phyloP scores from a whole-genome alignment of 2,797 vertebrate species.

The Luscinia luscinia region DNA sequence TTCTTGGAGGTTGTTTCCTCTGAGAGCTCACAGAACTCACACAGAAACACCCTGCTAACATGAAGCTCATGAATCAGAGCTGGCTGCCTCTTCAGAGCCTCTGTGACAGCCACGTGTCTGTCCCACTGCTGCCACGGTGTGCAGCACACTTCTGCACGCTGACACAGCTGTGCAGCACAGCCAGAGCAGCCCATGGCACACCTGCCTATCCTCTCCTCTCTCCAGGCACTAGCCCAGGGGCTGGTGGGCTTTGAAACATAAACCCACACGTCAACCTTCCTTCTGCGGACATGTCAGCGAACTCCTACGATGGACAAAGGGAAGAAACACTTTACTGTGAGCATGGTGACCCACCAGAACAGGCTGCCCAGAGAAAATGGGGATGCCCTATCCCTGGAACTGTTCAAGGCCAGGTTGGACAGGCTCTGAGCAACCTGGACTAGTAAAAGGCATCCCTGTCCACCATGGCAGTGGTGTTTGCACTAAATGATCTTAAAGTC shows the following conservation, averaged over 20 bases:
- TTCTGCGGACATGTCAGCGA: rapidly evolving
- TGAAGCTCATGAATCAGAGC: neutral
- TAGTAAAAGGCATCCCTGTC: neutral
- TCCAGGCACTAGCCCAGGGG: neutral
- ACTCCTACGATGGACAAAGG: neutral
- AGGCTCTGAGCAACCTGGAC: neutral
- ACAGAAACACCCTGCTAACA: neutral
- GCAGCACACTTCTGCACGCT: rapidly evolving
- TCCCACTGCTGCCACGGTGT: rapidly evolving
- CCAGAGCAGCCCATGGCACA: rapidly evolving
- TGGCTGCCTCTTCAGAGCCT: too few relatives aligned
- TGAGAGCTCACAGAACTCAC: neutral
- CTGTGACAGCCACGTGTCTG: neutral
- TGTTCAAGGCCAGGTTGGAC: neutral
- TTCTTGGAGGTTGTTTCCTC: neutral
- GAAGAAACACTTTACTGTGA: neutral
- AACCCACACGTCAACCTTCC: neutral
- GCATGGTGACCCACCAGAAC: neutral
- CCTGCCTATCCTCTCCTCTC: neutral
- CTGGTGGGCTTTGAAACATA: neutral
- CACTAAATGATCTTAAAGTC: neutral
- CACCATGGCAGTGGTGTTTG: rapidly evolving
- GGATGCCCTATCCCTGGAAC: neutral
- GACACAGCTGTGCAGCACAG: rapidly evolving
- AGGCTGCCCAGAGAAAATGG: neutral